Base-by-base conservation (phyloP, 2,797 vertebrate genomes). In the Sphaeramia orbicularis region DNA sequence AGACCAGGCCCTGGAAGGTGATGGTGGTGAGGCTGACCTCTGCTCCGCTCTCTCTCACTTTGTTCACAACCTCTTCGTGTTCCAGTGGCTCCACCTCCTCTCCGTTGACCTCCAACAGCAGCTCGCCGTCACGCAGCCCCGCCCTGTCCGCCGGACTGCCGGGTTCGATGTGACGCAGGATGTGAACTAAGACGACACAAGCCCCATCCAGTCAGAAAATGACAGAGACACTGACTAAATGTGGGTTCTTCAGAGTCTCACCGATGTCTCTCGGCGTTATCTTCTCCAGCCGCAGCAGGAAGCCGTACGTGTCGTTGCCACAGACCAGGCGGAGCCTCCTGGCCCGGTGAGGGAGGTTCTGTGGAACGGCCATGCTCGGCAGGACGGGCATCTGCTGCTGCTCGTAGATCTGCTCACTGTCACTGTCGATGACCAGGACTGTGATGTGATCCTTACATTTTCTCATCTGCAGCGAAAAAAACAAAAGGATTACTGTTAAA, bases 71-170 rank as follows among this genome's bases (percentile, higher is more conserved):
- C 68, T 96, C 91, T 6, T 95, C 87, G 1, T 98, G 98, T 59
- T 85, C 83, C 48, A 95, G 89, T 2, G 91, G 89, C 54, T 96
- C 95, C 56, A 96, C 90, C 0, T 87, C 93, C 70, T 98, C 94
- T 1, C 93, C 94, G 0, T 98, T 98, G 72, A 99, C 95, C 0
- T 96, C 97, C 82, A 98, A 85, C 66, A 99, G 91, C n/a, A 95
- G 86, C 41, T 98, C 96, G 36, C 98, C 97, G 7, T 94, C 94
- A 78, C 51, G 90, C 94, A 99, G 94, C 38, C 97, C 96, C 0
- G 94, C 95, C 79, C 45, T 88, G 65, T 96, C 93, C 0, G 97
- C 97, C 0, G 97, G 94, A 58, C 96, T 80, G 53, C 90, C 93
- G 0, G 5, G 80, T 4, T 97, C 95, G 77, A 96, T 85, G 0